Base-by-base conservation (phyloP, 2,888 invertebrate species). In the Acrobasis repandana region DNA sequence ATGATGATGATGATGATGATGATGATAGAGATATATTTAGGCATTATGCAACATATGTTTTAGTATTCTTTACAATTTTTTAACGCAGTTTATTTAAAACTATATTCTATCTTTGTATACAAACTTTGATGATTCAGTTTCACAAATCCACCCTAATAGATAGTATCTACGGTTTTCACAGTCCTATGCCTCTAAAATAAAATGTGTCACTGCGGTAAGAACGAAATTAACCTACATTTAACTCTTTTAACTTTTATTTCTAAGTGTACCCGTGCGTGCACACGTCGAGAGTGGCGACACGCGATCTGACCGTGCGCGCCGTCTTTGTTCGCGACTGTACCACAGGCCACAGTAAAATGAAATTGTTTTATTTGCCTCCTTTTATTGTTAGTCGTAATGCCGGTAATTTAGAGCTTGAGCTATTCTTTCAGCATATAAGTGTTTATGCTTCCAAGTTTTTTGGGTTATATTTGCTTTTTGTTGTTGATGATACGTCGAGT, bases 271-370 rank as follows among this genome's bases (percentile, higher is more conserved):
- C 15, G 74, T 78, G 79, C 79, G 80, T 80, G 79, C 63, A 72
- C 71, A 64, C 68, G 43, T 43, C 38, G 16, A 72, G 67, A 69
- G 65, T 69, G 68, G 70, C 67, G 71, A 73, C 82, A 82, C 81
- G 82, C 81, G 65, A 81, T 59, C 66, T 72, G 71, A 63, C 71
- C 73, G 67, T 59, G 65, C 63, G 60, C 64, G 56, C 64, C 67
- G 61, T 60, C 64, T 72, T 74, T 78, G 75, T 76, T 58, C 65
- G 70, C 76, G 71, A 75, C 73, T 77, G 76, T 58, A 58, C n/a
- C n/a, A n/a, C n/a, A n/a, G n/a, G n/a, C n/a, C n/a, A n/a, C 49
- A 58, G 36, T 36, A 20, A 58, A 58, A 58, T 58, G 49, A 58
- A 58, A 48, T 58, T 58, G 48, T 58, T 58, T 58, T 48, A 34